Evolutionary conservation across 2,888 invertebrate species (phyloP).

Genomic region (Luperina testacea): DNA sequence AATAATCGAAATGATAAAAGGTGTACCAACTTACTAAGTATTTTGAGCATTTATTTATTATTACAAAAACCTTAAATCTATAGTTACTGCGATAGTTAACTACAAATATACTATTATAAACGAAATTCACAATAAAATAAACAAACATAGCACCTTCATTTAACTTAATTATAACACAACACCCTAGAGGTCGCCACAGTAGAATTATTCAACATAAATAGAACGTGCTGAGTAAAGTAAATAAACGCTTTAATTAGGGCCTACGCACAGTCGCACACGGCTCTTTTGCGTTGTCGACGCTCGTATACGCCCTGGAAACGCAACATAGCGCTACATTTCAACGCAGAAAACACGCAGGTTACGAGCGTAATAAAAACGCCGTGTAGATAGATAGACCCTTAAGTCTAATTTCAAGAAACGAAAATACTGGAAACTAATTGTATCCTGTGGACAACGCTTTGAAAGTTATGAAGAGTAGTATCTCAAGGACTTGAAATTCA

Average conservation of each 20-base stretch:
- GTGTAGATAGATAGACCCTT: neutral
- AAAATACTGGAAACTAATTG: neutral
- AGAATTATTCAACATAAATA: too few species aligned
- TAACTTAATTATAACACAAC: too few species aligned
- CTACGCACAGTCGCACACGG: neutral
- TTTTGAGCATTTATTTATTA: too few species aligned
- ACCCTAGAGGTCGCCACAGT: too few species aligned
- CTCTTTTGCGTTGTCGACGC: neutral
- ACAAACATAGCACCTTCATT: too few species aligned
- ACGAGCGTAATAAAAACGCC: neutral
- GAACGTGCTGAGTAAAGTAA: neutral
- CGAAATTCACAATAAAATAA: too few species aligned
- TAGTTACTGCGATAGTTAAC: too few species aligned
- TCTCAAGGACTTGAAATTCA: neutral
- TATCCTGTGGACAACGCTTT: neutral
- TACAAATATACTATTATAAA: too few species aligned
- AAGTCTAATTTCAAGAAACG: neutral
- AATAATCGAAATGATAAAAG: neutral
- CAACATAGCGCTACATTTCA: neutral
- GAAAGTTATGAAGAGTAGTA: neutral
- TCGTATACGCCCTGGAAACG: neutral
- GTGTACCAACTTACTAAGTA: neutral
- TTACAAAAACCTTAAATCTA: too few species aligned
- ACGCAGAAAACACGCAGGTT: neutral
- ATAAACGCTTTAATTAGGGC: neutral